phyloP scores from a whole-genome alignment of 1,140 invertebrate species.

The Cardiocondyla obscurior region DNA sequence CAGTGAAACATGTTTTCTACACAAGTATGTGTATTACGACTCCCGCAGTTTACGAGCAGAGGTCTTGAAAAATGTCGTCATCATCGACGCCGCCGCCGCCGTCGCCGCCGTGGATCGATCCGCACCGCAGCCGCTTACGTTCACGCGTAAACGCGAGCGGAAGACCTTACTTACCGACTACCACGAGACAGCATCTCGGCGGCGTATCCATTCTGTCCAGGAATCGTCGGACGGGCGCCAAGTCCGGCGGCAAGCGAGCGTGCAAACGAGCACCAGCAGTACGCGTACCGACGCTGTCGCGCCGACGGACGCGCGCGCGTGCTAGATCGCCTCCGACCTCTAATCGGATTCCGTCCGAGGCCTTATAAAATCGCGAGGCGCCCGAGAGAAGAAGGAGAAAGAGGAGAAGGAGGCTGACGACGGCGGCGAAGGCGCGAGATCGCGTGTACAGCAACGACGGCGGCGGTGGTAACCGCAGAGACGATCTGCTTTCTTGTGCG shows the following conservation, averaged over 20 bases:
- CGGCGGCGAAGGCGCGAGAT: not conserved
- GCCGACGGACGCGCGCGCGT: conserved; percentile 51
- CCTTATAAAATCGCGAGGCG: conserved; percentile 73
- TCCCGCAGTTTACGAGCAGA: not conserved
- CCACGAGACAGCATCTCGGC: conserved; percentile 36
- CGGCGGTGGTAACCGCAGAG: not conserved
- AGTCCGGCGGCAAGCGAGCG: not conserved
- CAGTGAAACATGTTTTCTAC: not conserved
- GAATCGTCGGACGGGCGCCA: conserved; percentile 13
- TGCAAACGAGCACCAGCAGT: conserved; percentile 1
- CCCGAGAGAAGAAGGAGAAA: not conserved
- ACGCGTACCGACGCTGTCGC: conserved; percentile 7
- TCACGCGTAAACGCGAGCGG: conserved; percentile 16
- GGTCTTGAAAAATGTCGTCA: conserved; percentile 14
- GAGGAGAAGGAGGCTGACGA: not conserved
- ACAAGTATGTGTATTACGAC: not conserved
- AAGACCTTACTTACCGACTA: conserved; percentile 52
- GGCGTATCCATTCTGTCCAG: conserved; percentile 14
- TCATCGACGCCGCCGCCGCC: not conserved
- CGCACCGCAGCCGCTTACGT: not conserved
- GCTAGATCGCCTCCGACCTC: conserved; percentile 72
- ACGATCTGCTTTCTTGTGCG: conserved; percentile 6
- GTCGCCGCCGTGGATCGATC: conserved; percentile 13
- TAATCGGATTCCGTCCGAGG: conserved; percentile 75
- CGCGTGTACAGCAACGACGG: not conserved